Evolutionary conservation across 2,888 invertebrate species (phyloP).

Genomic region (Poecilus cupreus): DNA sequence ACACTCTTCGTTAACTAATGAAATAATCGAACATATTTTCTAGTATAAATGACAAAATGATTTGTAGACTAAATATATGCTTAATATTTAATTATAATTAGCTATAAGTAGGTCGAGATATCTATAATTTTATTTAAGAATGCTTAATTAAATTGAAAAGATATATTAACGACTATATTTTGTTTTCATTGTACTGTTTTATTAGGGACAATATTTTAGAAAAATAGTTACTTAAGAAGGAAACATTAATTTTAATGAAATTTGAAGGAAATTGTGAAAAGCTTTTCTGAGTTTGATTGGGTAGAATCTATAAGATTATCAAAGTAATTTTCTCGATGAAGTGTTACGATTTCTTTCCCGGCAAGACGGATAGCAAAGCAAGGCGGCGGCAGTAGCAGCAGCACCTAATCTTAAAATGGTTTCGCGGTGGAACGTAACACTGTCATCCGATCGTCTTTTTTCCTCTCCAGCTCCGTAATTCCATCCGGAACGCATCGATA

Average conservation of each 20-base stretch:
- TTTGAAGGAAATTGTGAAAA: background rate
- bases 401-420: constrained; percentile 4
- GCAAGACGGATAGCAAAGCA: background rate
- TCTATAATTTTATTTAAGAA: no score
- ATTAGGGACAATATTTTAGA: no score
- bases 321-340: background rate
- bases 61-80: no score
- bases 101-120: no score
- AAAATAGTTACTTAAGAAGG: no score
- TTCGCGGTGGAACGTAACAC: constrained; percentile 6
- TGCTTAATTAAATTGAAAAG: no score
- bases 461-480: constrained; percentile 2
- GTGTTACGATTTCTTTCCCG: background rate
- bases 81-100: no score
- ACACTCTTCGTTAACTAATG: no score
- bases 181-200: no score
- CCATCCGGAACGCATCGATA: constrained; percentile 33
- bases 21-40: no score
- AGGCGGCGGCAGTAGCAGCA: background rate
- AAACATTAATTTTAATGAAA: background rate
- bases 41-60: no score
- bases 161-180: no score
- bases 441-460: constrained; percentile 9
- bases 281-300: background rate
- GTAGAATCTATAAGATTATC: background rate